Conservation (phyloP, 2,113 vertebrate species). For the Megalops atlanticus region DNA sequence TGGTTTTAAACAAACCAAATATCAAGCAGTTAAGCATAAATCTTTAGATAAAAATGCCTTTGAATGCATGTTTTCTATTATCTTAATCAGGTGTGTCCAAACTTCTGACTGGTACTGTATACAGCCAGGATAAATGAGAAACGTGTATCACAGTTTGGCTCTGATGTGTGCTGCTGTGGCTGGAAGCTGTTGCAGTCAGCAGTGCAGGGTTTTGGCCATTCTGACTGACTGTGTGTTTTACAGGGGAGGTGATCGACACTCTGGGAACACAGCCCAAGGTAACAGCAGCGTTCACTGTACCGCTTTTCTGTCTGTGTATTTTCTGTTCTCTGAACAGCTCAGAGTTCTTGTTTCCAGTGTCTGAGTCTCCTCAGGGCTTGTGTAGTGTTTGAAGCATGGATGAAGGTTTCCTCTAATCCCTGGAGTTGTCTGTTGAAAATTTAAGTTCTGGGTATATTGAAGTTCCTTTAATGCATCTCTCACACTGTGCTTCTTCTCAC, state of each 20-base stretch:
- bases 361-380: not conserved
- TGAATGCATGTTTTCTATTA: too few relatives aligned
- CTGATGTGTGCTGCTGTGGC: not conserved
- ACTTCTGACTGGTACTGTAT: too few relatives aligned
- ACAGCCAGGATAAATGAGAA: too few relatives aligned
- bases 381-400: not conserved
- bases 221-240: not conserved
- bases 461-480: not conserved
- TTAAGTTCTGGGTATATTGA: not conserved
- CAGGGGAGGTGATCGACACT: constrained; percentile 80
- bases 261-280: constrained; percentile 78
- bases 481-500: not conserved
- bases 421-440: not conserved
- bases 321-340: not conserved
- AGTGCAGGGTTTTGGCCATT: not conserved
- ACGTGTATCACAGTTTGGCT: not conserved
- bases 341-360: not conserved
- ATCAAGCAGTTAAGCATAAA: too few relatives aligned
- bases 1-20: too few relatives aligned
- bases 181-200: not conserved
- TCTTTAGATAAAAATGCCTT: too few relatives aligned
- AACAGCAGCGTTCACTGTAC: constrained; percentile 17
- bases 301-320: not conserved
- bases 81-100: too few relatives aligned
- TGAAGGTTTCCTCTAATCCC: not conserved